Conservation (phyloP, 2,888 invertebrate species). For the Tuta absoluta region DNA sequence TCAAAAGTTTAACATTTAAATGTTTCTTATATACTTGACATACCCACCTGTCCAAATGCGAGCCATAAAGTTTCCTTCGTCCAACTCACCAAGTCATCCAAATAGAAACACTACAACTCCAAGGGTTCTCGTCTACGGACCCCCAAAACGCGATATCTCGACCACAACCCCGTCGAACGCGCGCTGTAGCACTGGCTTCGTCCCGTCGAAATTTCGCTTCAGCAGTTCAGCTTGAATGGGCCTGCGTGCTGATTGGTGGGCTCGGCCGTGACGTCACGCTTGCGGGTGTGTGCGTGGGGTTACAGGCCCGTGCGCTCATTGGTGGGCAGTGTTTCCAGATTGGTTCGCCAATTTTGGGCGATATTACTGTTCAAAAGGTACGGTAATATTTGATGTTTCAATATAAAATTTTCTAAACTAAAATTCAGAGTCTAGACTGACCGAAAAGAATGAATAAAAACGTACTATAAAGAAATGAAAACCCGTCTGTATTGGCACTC, state of each 20-base stretch:
- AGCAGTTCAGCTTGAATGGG: slow-evolving; percentile 86
- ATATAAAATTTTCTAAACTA: too few relatives aligned
- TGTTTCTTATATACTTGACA: neutral
- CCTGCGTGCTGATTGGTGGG: slow-evolving; percentile 82
- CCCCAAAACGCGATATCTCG: neutral
- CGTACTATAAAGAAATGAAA: too few relatives aligned
- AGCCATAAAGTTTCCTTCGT: neutral
- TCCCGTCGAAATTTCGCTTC: slow-evolving; percentile 79
- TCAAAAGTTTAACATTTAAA: neutral
- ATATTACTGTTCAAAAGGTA: too few relatives aligned
- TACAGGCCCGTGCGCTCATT: too few relatives aligned
- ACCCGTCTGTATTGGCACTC: too few relatives aligned
- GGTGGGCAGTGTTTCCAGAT: slow-evolving; percentile 61
- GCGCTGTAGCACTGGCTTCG: slow-evolving; percentile 59
- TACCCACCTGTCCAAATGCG: neutral
- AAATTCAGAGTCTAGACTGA: too few relatives aligned
- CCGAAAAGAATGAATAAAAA: too few relatives aligned
- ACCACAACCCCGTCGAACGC: neutral
- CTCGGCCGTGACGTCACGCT: slow-evolving; percentile 85
- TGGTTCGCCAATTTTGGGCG: slow-evolving; percentile 16
- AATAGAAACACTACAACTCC: neutral
- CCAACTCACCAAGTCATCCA: slow-evolving; percentile 6
- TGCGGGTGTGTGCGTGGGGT: slow-evolving; percentile 44
- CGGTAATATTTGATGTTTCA: too few relatives aligned
- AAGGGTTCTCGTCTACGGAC: neutral